Percentiles rank a stretch among this genome's conserved stretches.
These are phyloP conservation scores for Camelus dromedarius DNA, from an alignment of 2,113 vertebrate genomes.

Conservation along the genomic window DNA sequence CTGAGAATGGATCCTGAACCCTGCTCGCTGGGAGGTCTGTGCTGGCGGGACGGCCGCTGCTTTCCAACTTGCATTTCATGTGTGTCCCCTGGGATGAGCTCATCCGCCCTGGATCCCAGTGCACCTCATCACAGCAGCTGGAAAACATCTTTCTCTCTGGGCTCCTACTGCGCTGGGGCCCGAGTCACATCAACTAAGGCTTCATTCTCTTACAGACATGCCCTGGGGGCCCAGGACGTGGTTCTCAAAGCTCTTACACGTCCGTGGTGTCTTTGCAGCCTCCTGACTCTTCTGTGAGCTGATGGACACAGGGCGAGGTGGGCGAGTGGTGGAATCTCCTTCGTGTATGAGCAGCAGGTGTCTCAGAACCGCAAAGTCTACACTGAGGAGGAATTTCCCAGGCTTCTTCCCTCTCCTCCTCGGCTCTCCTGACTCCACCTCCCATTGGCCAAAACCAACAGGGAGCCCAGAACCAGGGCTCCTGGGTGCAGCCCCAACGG, in stretches of 20 bases:
- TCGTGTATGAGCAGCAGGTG: too few species aligned
- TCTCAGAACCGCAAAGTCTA: not conserved
- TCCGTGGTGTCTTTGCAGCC: not conserved
- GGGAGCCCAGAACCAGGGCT: not conserved
- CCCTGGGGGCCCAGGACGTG: not conserved
- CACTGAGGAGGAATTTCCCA: not conserved
- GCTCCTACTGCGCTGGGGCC: fast-evolving
- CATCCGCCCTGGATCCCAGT: not conserved
- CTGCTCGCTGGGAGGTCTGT: too few species aligned
- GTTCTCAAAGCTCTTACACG: not conserved
- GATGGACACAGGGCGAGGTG: not conserved
- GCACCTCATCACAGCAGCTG: too few species aligned
- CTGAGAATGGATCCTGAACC: fast-evolving
- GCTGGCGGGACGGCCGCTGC: fast-evolving
- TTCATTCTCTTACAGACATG: not conserved
- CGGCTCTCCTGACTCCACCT: not conserved
- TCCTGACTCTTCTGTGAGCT: not conserved
- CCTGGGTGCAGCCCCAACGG: fast-evolving
- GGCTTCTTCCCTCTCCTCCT: too few species aligned
- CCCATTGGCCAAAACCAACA: not conserved
- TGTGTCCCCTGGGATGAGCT: too few species aligned
- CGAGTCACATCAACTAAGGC: not conserved
- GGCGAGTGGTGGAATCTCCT: too few species aligned
- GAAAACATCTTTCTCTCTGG: not conserved
- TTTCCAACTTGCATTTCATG: fast-evolving